These are phyloP conservation scores for Trogon melanurus DNA, from an alignment of 2,113 vertebrate species.

Conservation along the genomic window DNA sequence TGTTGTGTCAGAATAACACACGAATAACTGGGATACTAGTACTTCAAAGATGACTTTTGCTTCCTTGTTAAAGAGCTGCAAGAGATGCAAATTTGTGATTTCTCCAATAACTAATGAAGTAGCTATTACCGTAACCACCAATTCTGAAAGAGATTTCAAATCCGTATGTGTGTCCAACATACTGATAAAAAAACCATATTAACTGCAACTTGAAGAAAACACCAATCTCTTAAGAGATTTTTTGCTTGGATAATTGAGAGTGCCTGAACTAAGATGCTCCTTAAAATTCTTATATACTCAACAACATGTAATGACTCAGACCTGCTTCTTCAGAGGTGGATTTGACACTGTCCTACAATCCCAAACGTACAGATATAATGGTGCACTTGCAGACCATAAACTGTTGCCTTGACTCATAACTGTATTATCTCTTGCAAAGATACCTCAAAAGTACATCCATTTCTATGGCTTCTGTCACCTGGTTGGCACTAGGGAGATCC, in stretches of 20 bases:
- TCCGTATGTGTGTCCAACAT: not conserved
- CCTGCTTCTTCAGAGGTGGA: not conserved
- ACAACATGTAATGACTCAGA: not conserved
- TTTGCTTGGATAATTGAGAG: not conserved
- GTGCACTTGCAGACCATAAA: not conserved
- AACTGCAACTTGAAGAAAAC: not conserved
- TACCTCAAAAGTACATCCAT: not conserved
- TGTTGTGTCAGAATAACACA: constrained; percentile 29
- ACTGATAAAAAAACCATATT: not conserved
- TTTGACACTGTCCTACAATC: not conserved
- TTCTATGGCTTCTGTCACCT: not conserved
- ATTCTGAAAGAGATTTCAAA: constrained; percentile 6
- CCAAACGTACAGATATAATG: not conserved
- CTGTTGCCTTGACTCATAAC: not conserved
- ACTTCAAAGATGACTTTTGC: constrained; percentile 42
- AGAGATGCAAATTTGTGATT: not conserved
- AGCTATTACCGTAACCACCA: not conserved
- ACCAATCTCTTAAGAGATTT: not conserved
- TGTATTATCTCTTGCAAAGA: not conserved
- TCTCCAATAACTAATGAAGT: constrained; percentile 33
- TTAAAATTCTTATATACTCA: not conserved
- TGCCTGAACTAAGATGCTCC: not conserved
- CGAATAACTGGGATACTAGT: constrained; percentile 23
- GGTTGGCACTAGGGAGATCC: not conserved
- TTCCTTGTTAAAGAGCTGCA: constrained; percentile 37